These are phyloP conservation scores for Heteromyza rotundicornis DNA, from an alignment of 2,888 invertebrate species.

Conservation along the genomic window DNA sequence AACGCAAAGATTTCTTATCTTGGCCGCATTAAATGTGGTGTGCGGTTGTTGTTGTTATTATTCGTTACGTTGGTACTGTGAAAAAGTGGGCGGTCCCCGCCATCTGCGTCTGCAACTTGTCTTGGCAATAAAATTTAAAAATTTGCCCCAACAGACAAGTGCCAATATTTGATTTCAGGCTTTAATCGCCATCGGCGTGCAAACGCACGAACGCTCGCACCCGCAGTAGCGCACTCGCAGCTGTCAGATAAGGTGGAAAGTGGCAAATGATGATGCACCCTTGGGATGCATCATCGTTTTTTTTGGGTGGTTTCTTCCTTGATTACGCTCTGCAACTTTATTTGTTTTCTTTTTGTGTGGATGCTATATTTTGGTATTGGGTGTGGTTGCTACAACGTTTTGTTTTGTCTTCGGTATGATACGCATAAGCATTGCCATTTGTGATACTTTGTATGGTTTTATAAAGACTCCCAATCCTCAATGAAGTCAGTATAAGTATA, in stretches of 20 bases:
- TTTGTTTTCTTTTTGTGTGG: not conserved
- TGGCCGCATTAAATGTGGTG: not conserved
- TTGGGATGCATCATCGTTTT: not conserved
- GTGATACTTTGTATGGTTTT: too few relatives aligned
- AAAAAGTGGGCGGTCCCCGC: not conserved
- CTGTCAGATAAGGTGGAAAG: slow-evolving; percentile 4
- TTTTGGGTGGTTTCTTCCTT: not conserved
- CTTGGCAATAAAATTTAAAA: not conserved
- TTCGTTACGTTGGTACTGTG: not conserved
- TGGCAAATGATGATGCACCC: not conserved
- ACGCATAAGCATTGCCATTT: too few relatives aligned
- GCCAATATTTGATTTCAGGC: slow-evolving; percentile 3
- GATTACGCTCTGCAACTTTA: not conserved
- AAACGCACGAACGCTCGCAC: not conserved
- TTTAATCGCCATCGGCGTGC: not conserved
- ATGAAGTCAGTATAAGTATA: too few relatives aligned
- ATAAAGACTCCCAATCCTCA: too few relatives aligned
- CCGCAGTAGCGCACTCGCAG: not conserved
- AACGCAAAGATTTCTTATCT: not conserved
- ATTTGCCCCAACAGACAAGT: not conserved
- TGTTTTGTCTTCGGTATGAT: too few relatives aligned
- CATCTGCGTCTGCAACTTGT: not conserved
- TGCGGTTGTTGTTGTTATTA: too few relatives aligned
- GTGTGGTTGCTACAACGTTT: too few relatives aligned
- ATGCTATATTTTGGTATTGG: too few relatives aligned